Evolutionary conservation across 2,113 vertebrate genomes (phyloP), one percentile per base, ranked within the genome.

Genomic region (Corythaixoides concolor): DNA sequence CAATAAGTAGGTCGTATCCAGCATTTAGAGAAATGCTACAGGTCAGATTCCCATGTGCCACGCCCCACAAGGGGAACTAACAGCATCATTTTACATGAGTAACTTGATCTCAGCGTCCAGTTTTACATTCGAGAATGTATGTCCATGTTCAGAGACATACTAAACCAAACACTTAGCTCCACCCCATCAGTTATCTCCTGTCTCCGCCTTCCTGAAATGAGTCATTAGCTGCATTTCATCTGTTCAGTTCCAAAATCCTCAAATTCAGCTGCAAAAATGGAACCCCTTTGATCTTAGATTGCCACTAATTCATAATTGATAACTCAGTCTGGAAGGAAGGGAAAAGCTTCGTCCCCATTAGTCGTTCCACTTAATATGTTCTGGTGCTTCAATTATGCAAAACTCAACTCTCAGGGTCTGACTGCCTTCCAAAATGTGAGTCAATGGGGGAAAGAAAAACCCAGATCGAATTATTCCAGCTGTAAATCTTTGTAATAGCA

Each of bases 281-380:
- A 91, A 88, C 58, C 90, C 80, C 86, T 97, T 96, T 97, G 91
- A 97, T 97, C 94, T 96, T 76, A 97, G 89, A 96, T 95, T 94
- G 89, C 91, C 11, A 17, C 68, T 88, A 92, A 94, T 97, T 95
- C 93, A 96, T 96, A 97, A 97, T 96, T 97, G 96, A 98, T 97
- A 95, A 96, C 74, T 67, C 73, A 94, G 83, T 53, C 91, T 94
- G 37, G 72, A 89, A 83, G 69, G 76, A 77, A 91, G 78, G 89
- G 93, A 86, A 93, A 96, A 93, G 60, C 85, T 66, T 74, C 76
- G 35, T 94, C 86, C 81, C 94, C 79, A 92, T 95, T 96, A 95
- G 84, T 89, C 20, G 56, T 89, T 97, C 86, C 80, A 92, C 82
- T 95, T 95, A 92, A 80, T 88, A 74, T 41, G 82, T 89, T 88